Base-by-base conservation (phyloP, 2,113 vertebrate species). In the Aegithalos caudatus region DNA sequence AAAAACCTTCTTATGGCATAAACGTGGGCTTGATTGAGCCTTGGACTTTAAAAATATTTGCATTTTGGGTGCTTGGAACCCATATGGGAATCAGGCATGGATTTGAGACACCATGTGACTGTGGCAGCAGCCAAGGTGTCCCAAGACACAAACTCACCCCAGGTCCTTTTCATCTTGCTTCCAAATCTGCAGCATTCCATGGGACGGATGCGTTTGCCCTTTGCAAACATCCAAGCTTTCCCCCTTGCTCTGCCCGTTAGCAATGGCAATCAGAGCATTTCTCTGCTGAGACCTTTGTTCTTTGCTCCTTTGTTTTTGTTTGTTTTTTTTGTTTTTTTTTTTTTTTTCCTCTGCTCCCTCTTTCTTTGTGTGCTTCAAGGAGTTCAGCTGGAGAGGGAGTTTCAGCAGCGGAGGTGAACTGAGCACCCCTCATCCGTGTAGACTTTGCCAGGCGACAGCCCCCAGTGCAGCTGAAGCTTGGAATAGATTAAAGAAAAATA, bases 401-500 rank as follows among this genome's bases (percentile, higher is more conserved):
- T 54, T 42, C 72, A 65, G 21, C 11, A 14, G 47, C 44, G 35
- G 72, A 84, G 69, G 51, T 57, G 66, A 86, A 74, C 28, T 44
- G 64, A 65, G 54, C 89, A 67, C 25, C 22, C 22, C 31, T 83
- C 44, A 54, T 67, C 56, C 4, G 0, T 28, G 40, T 31, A 88
- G 78, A 58, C 58, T 67, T 79, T 84, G 58, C 65, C 0, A 0
- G 28, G 48, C 6, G 2, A 79, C 60, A 76, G 37, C 72, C 50
- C 66, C 81, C 50, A 66, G 72, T 80, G 90, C 79, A 91, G 77
- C 69, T 64, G 66, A 27, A 69, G 53, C 64, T 87, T 42, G 51
- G 79, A 60, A 88, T 86, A 93, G 94, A 96, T 96, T 95, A 97
- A 97, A 95, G 89, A 89, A 96, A 95, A 91, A 94, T 54, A 74